Base-by-base conservation (phyloP, 2,888 invertebrate genomes). In the Gandaritis pyraliata region DNA sequence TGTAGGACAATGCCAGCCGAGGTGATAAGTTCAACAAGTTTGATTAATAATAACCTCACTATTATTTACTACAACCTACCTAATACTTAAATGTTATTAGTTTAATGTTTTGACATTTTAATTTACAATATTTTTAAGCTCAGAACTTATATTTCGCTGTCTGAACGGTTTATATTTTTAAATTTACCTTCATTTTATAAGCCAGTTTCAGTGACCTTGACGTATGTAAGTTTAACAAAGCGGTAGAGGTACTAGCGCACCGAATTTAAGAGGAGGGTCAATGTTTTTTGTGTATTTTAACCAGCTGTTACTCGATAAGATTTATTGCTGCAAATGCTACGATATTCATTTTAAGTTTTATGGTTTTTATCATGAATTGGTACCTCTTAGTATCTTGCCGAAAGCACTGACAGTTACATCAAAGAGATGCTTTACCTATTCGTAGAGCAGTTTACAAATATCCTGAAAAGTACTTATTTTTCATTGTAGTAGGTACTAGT, bases 1-100 rank as follows among this genome's bases (percentile, higher is more conserved):
- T 82, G 80, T 88, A 84, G 86, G 83, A 84, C 87, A 86, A 87
- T 86, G 86, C 77, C 84, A 84, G 64, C 69, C 71, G 69, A 78
- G 76, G 75, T 68, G 60, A 65, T 48, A 65, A 61, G 59, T 64
- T 59, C 52, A 55, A 61, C 16, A 16, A 54, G 46, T 39, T 54
- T 13, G 13, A 48, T 43, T 49, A 43, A 30, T 52, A 52, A 53
- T 48, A 13, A 41, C 30, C 18, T 46, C 36, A 50, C 1, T 1
- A 18, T 57, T 16, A 2, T 30, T 48, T 48, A 15, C 15, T 33
- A 30, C 30, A 33, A 8, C 4, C 30, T 13, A n/a, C 13, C 23
- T 23, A 46, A 13, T 13, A 41, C 41, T 2, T 39, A n/a, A n/a
- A 11, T n/a, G 4, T 6, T 46, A 29, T 29, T 46, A n/a, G 1